Evolutionary conservation across 2,797 vertebrate genomes (phyloP).

Genomic region (Cichlasoma orientale): DNA sequence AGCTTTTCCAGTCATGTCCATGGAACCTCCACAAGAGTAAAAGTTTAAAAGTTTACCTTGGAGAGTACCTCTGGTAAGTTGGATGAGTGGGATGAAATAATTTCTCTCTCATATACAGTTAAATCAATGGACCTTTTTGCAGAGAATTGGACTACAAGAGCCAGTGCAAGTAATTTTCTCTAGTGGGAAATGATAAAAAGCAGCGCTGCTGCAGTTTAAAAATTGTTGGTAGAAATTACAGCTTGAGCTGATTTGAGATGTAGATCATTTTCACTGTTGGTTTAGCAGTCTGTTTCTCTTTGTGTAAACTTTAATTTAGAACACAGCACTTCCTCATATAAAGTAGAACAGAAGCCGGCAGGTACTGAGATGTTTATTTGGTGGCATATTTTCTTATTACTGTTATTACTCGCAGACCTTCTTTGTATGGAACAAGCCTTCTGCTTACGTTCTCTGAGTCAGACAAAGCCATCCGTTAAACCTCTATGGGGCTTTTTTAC

Average conservation of each 20-base stretch:
- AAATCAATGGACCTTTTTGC: slow-evolving; percentile 35
- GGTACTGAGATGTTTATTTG: slow-evolving; percentile 47
- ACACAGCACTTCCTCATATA: not conserved
- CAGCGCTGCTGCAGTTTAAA: slow-evolving; percentile 1
- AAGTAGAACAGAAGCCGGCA: slow-evolving; percentile 36
- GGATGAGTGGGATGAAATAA: slow-evolving; percentile 37
- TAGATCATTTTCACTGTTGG: not conserved
- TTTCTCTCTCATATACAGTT: slow-evolving; percentile 30
- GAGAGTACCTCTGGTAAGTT: slow-evolving; percentile 37
- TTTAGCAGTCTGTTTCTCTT: not conserved
- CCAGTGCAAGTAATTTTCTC: slow-evolving; percentile 7
- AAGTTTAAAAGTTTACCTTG: slow-evolving; percentile 64
- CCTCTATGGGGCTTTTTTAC: slow-evolving; percentile 44
- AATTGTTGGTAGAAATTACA: slow-evolving; percentile 25
- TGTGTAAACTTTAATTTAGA: slow-evolving; percentile 41
- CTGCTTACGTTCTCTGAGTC: slow-evolving; percentile 46
- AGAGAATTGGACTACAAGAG: slow-evolving; percentile 16
- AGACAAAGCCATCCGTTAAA: slow-evolving; percentile 61
- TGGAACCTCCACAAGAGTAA: slow-evolving; percentile 8
- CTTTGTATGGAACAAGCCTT: slow-evolving; percentile 11
- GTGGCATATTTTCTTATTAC: slow-evolving; percentile 21
- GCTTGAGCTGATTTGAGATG: slow-evolving; percentile 23
- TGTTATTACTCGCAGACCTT: slow-evolving; percentile 40
- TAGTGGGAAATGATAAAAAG: not conserved
- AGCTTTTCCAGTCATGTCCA: slow-evolving; percentile 41